Evolutionary conservation across 2,888 invertebrate species (phyloP), one percentile per base, ranked within the genome.

Genomic region (Furcula furcula): DNA sequence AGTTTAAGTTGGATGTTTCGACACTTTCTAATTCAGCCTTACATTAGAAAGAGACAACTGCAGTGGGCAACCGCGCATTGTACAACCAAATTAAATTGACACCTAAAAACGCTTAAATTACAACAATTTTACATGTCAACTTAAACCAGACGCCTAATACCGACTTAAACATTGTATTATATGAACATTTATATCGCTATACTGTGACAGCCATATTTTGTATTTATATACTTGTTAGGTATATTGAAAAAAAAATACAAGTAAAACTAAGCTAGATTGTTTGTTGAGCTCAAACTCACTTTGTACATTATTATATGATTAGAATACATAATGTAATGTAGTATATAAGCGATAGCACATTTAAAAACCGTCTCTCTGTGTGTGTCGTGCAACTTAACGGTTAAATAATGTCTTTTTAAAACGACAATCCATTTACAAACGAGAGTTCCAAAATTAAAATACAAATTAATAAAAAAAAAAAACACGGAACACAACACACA

Each of bases 1-100:
- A 48, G 48, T 49, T 43, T 52, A 7, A 45, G 39, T 35, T 34
- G 41, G 36, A 47, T 46, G 45, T 45, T 72, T 76, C 76, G 80
- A 78, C 80, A 80, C 80, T 87, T 85, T 84, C 87, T 84, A 86
- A 87, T 76, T 77, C 87, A 87, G 88, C 88, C 88, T 87, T 86
- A 74, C 63, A 85, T 87, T 84, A 87, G 87, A 87, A 87, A 87
- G 82, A 73, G 76, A 69, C 75, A 76, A 74, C 51, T 48, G 65
- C 54, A 40, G 59, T 53, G 73, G 77, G 80, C 83, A 81, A 78
- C 55, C 80, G 80, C 82, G 74, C 26, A 37, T 34, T 34, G 28
- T 16, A 14, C 45, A 36, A 19, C 39, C 42, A 20, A 22, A 37
- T 10, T 37, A 23, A 4, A 29, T 2, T 25, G 40, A 37, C 39